Base-by-base conservation (phyloP, 2,888 invertebrate species). In the Aquatica leii region DNA sequence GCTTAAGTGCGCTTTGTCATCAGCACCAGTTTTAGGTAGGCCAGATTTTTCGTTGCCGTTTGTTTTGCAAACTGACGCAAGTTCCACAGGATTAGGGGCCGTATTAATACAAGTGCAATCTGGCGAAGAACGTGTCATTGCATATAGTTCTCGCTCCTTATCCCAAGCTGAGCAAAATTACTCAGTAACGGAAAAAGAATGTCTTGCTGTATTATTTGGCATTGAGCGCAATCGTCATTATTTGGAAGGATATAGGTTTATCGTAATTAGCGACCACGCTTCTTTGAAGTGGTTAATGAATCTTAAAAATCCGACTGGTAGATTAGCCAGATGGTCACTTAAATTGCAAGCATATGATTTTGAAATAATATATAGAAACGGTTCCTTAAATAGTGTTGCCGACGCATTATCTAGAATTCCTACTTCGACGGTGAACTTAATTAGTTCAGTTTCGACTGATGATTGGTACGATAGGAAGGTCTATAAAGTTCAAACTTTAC, bases 241-340 rank as follows among this genome's bases (percentile, higher is more conserved):
- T 59, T 65, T 82, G 0, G 77, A 79, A 48, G 77, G 78, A 0
- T 21, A 70, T 1, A 56, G 67, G 0, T 78, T 82, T 34, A 69
- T 64, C 0, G 69, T 83, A 0, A 60, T 74, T 1, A 82, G 79
- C 0, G 83, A 83, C 59, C 82, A 82, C 52, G 76, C 79, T 60
- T 78, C 82, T 0, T 69, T 84, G 20, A 78, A 80, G 73, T 84
- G 81, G 79, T 63, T 84, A 8, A 59, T 77, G 59, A 69, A 69
- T 0, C 31, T 80, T 1, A 79, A 80, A 63, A 73, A 80, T 2
- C 77, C 78, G 0, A 73, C 76, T 3, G 79, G 80, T 11, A 64
- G 82, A 21, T 62, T 84, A 0, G 78, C 76, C 0, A 67, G 82
- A 51, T 84, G 82, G 83, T 77, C 78, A 0, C 43, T 83, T 12